Percentiles rank a stretch among this genome's conserved stretches.
Evolutionary conservation across 2,797 vertebrate genomes (phyloP).

Genomic region (Leptodactylus fallax): DNA sequence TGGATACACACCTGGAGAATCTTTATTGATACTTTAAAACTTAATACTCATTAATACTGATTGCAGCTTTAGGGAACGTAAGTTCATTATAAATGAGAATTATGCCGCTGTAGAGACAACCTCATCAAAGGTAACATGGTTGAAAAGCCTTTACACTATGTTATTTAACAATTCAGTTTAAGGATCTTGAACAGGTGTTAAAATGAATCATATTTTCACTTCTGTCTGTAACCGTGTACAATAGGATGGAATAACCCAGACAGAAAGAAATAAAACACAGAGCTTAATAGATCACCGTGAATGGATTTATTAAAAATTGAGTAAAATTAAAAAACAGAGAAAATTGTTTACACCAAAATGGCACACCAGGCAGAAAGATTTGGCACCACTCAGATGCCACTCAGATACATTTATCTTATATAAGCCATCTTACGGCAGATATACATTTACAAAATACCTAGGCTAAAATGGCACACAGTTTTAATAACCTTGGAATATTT

Average conservation of each 20-base stretch:
- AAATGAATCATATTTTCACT: slow-evolving; percentile 25
- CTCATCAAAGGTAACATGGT: slow-evolving; percentile 58
- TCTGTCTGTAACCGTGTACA: not conserved
- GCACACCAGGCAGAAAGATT: no score
- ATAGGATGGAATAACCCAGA: not conserved
- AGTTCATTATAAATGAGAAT: slow-evolving; percentile 60
- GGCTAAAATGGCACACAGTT: no score
- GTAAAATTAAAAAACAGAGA: no score
- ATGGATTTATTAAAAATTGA: no score
- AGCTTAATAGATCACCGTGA: not conserved
- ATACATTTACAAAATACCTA: no score
- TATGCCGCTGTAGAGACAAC: slow-evolving; percentile 37
- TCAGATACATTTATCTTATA: no score
- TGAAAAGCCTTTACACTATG: slow-evolving; percentile 40
- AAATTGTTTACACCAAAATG: no score
- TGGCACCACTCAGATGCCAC: no score
- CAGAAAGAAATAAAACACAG: not conserved
- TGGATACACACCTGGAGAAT: slow-evolving; percentile 64
- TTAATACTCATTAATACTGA: slow-evolving; percentile 65
- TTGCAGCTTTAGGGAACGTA: slow-evolving; percentile 62
- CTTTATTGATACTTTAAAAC: slow-evolving; percentile 65
- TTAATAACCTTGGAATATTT: no score
- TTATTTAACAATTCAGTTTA: slow-evolving; percentile 42
- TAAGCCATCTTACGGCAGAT: no score
- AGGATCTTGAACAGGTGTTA: slow-evolving; percentile 24